Evolutionary conservation across 2,113 vertebrate species (phyloP), one percentile per base, ranked within the genome.

Genomic region (Corythoichthys intestinalis): DNA sequence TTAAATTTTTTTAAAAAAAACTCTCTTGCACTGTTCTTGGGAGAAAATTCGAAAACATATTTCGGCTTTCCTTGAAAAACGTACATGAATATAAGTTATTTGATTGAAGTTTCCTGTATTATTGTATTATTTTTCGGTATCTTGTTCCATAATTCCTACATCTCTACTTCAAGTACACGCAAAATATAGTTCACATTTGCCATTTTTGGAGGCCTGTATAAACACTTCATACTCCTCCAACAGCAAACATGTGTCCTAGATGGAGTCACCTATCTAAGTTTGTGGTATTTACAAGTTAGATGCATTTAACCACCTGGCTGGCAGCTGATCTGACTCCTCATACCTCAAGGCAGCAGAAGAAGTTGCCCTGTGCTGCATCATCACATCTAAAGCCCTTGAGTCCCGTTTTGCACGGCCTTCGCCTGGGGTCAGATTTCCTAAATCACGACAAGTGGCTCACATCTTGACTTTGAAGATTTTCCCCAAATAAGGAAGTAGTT

Each of bases 401-500:
- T 10, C 38, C 3, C 35, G 37, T 58, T 71, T 48, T 72, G 53
- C 14, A 3, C 15, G 17, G 9, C 71, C 47, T 4, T 7, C 46
- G 46, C 46, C 20, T 49, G 3, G 46, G 20, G 9, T 71, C 62
- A 58, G 44, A 13, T 71, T 69, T 71, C 62, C 50, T 37, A 13
- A 74, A 82, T 69, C 54, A 54, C 50, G 62, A 73, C 10, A 70
- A 71, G 12, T 61, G 47, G 56, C 72, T 74, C 67, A 69, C 66
- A 63, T 57, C 37, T 70, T 28, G 41, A 52, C 38, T 67, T 83
- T 76, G 63, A 73, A 70, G 60, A 67, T 28, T 39, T 34, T 76
- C 49, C 20, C 83, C 87, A 89, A 80, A 83, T 34, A 77, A 85
- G 85, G 84, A 80, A 81, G 86, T 65, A 71, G 20, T 63, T 79